Conservation (phyloP, 2,113 vertebrate genomes). For the Bufo gargarizans region DNA sequence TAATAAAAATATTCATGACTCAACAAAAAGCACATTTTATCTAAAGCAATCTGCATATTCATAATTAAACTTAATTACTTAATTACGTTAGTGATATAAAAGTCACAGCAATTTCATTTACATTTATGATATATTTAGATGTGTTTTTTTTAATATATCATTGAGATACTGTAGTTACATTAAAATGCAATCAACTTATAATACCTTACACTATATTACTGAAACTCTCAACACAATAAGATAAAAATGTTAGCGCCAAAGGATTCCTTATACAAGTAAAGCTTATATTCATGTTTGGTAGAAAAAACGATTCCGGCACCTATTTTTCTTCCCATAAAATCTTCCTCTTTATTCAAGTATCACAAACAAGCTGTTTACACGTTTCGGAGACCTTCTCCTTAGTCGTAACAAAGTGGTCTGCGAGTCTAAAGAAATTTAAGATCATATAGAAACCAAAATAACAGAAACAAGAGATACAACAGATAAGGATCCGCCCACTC, state of each 20-base stretch:
- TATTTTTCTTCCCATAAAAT: too few relatives aligned
- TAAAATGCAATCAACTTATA: neutral
- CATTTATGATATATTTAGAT: neutral
- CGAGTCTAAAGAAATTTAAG: too few relatives aligned
- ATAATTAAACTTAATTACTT: conserved; percentile 2
- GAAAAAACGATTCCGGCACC: too few relatives aligned
- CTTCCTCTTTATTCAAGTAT: too few relatives aligned
- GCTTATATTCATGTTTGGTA: neutral
- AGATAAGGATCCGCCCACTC: too few relatives aligned
- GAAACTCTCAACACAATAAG: neutral
- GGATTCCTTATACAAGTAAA: neutral
- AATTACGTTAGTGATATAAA: neutral
- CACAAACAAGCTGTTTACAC: too few relatives aligned
- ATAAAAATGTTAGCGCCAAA: neutral
- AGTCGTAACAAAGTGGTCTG: too few relatives aligned
- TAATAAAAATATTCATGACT: too few relatives aligned
- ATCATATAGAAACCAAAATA: too few relatives aligned
- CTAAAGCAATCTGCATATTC: neutral
- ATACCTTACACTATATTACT: neutral
- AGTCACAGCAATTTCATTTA: neutral
- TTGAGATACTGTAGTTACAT: neutral
- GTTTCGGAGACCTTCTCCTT: too few relatives aligned
- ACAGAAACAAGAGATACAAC: too few relatives aligned
- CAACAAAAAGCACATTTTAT: neutral
- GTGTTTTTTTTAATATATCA: neutral